phyloP scores from a whole-genome alignment of 2,888 invertebrate species.

The Chrysolina haemoptera region DNA sequence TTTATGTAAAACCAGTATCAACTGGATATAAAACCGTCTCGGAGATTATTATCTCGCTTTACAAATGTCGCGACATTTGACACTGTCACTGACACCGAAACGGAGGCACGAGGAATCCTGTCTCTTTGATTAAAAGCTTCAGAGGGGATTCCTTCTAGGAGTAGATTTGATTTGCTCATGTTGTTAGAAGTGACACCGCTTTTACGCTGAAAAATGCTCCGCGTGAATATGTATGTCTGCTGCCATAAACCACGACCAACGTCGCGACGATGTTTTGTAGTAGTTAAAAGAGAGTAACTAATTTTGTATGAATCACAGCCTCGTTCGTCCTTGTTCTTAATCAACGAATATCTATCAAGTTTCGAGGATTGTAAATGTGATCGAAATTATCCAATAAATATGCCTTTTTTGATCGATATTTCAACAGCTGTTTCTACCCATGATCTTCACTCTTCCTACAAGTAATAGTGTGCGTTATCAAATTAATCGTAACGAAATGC shows the following conservation, averaged over 20 bases:
- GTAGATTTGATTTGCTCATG: conserved; percentile 15
- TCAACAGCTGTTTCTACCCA: no score
- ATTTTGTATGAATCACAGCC: not conserved
- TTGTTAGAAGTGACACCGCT: conserved; percentile 15
- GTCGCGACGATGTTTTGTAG: not conserved
- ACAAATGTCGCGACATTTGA: conserved; percentile 62
- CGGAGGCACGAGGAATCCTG: conserved; percentile 52
- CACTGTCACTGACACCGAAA: conserved; percentile 57
- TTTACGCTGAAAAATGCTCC: conserved; percentile 11
- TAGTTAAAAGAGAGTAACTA: not conserved
- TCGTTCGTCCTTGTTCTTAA: no score
- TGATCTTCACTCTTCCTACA: no score
- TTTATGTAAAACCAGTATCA: conserved; percentile 21
- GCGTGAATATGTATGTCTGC: conserved; percentile 2
- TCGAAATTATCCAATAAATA: no score
- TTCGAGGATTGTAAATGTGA: no score
- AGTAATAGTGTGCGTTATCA: no score
- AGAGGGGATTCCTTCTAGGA: conserved; percentile 29
- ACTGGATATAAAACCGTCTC: conserved; percentile 34
- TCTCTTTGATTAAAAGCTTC: conserved; percentile 61
- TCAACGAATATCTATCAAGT: no score
- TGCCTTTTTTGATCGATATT: no score
- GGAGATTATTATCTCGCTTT: conserved; percentile 61
- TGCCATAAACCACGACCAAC: not conserved
- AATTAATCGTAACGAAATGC: no score